phyloP scores from a whole-genome alignment of 2,888 invertebrate species.

The Sialis fuliginosa region DNA sequence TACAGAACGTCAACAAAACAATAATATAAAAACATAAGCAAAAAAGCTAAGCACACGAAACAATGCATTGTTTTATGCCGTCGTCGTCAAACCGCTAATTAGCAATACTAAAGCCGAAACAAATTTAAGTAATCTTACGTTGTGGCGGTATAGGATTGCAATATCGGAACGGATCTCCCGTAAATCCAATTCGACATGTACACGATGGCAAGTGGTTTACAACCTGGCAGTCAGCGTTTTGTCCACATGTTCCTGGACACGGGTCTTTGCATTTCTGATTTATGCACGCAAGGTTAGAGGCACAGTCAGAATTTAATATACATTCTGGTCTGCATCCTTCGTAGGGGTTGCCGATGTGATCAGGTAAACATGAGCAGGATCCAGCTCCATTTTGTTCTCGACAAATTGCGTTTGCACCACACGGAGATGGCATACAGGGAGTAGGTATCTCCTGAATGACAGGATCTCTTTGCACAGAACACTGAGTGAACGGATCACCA shows the following conservation, averaged over 20 bases:
- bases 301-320: conserved; percentile 22
- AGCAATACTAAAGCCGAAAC: too few relatives aligned
- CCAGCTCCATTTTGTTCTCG: conserved; percentile 49
- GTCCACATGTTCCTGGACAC: conserved; percentile 32
- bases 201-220: conserved; percentile 42
- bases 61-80: too few relatives aligned
- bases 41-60: too few relatives aligned
- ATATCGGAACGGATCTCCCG: conserved; percentile 43
- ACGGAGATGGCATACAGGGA: conserved; percentile 29
- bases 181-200: conserved; percentile 39
- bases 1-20: too few relatives aligned
- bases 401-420: conserved; percentile 54
- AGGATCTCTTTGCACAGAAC: conserved; percentile 17
- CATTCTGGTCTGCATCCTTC: conserved; percentile 40
- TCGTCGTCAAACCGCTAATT: too few relatives aligned
- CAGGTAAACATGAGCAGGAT: conserved; percentile 48
- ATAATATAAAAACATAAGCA: too few relatives aligned
- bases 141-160: conserved; percentile 22
- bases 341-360: conserved; percentile 58
- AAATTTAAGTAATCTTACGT: conserved; percentile 14
- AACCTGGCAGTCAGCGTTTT: conserved; percentile 31
- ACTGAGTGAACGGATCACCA: conserved; percentile 49
- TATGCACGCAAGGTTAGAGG: conserved; percentile 30
- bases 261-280: conserved; percentile 34
- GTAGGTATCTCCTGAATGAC: conserved; percentile 17